Evolutionary conservation across 1,140 invertebrate genomes (phyloP).

Genomic region (Drosophila nebulosa): DNA sequence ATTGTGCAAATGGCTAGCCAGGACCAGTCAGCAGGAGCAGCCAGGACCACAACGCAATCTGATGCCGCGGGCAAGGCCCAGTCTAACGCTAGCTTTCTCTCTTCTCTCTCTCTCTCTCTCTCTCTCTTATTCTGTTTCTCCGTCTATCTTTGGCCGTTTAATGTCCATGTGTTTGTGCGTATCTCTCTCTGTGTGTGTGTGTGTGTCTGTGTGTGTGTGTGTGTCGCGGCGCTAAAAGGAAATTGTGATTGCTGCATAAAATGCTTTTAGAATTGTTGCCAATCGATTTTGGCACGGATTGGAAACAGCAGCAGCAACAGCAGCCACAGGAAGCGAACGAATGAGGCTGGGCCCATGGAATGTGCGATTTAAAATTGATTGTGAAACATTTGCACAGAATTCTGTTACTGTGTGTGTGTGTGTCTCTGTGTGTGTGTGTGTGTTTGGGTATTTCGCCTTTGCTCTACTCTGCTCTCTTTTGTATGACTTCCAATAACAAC

Average conservation of each 20-base stretch:
- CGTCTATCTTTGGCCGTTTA: constrained; percentile 9
- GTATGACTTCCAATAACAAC: constrained; percentile 30
- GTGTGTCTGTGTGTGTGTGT: constrained; percentile 21
- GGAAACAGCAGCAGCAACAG: constrained; percentile 40
- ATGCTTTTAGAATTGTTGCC: constrained; percentile 77
- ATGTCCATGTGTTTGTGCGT: constrained; percentile 12
- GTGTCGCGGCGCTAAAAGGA: constrained; percentile 66
- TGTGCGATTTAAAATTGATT: constrained; percentile 73
- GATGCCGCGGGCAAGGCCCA: constrained; percentile 31
- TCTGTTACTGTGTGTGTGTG: constrained; percentile 32
- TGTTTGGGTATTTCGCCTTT: constrained; percentile 35
- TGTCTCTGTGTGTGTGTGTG: constrained; percentile 22
- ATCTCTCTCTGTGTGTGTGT: constrained; percentile 5
- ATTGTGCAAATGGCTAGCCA: constrained; percentile 65
- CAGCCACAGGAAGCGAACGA: constrained; percentile 40
- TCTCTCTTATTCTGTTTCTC: constrained; percentile 4
- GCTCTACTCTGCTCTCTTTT: constrained; percentile 12
- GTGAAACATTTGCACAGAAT: constrained; percentile 69
- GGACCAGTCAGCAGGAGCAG: constrained; percentile 18
- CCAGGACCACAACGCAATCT: constrained; percentile 30
- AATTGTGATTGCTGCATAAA: constrained; percentile 77
- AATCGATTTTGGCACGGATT: constrained; percentile 74
- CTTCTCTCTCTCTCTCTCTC: constrained; percentile 2
- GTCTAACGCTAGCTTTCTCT: constrained; percentile 19
- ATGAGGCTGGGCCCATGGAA: constrained; percentile 43